Evolutionary conservation across 2,113 vertebrate genomes (phyloP), one percentile per base, ranked within the genome.

Genomic region (Caranx melampygus): DNA sequence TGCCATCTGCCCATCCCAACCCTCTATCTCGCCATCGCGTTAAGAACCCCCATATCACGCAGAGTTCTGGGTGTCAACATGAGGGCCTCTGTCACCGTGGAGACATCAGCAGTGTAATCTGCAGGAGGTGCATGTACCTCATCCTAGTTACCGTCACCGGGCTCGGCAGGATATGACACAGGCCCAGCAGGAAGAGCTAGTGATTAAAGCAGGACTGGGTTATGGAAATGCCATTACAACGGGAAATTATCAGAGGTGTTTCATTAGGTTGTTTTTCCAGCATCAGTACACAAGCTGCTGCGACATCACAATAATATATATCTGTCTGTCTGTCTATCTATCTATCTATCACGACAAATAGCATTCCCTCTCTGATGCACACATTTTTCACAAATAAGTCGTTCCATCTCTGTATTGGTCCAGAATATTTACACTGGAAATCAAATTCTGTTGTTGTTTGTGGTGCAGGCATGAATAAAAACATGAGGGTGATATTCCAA

Each of bases 371-470:
- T 60, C 54, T 81, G 75, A 88, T 88, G 79, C 63, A 74, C 83
- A 85, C 70, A 73, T 88, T 88, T 91, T 91, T 90, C 66, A 79
- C 78, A 85, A 89, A 86, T 88, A 90, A 91, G 89, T 86, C 72
- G 87, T 92, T 87, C 81, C 70, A 84, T 88, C 89, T 89, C 78
- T 80, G 82, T 84, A 90, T 86, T 78, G 72, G 81, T 87, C 78
- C 61, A 60, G 81, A 91, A 88, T 93, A 93, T 91, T 92, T 88
- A 92, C 86, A 72, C 79, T 89, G 87, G 77, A 85, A 93, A 94
- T 91, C 89, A 88, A 89, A 92, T 89, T 85, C 79, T 86, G 88
- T 91, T 93, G 88, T 89, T 93, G 88, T 92, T 94, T 92, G 88
- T 81, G 83, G 72, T 54, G 70, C 78, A 77, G 71, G 74, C 83